phyloP scores from a whole-genome alignment of 30 jellyfish, hydroid and myxozoan genomes.

The Turritopsis rubra region DNA sequence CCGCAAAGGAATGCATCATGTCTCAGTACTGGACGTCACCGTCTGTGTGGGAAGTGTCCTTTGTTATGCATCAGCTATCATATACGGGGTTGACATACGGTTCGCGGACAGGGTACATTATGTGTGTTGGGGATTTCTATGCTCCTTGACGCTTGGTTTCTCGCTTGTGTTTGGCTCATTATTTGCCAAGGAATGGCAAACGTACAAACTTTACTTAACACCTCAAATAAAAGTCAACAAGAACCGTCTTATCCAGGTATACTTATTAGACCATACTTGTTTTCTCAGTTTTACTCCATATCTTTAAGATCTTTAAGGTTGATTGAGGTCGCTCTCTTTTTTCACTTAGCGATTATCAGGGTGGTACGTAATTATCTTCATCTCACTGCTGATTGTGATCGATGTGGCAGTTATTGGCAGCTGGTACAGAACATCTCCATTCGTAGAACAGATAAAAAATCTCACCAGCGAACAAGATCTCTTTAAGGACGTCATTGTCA shows the following conservation, averaged over 20 bases:
- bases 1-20: constrained; percentile 33
- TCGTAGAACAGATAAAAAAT: not conserved
- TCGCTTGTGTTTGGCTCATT: constrained; percentile 80
- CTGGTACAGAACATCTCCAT: constrained; percentile 34
- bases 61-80: constrained; percentile 69
- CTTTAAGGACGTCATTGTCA: constrained; percentile 20
- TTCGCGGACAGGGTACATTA: constrained; percentile 33
- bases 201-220: constrained; percentile 52
- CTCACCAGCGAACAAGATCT: constrained; percentile 9
- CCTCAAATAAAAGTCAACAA: constrained; percentile 23
- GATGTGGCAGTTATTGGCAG: constrained; percentile 1
- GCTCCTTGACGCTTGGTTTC: constrained; percentile 70
- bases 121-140: constrained; percentile 49
- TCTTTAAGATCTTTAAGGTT: too few species aligned
- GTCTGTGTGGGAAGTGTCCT: constrained; percentile 63
- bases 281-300: too few species aligned
- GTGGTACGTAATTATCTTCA: constrained; percentile 11
- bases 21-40: constrained; percentile 48
- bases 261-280: not conserved
- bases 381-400: constrained; percentile 5
- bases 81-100: constrained; percentile 76
- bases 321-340: too few species aligned
- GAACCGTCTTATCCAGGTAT: constrained; percentile 3
- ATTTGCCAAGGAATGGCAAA: constrained; percentile 85
- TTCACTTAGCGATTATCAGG: constrained; percentile 18